Evolutionary conservation across 2,888 invertebrate species (phyloP).

Genomic region (Achlya flavicornis): DNA sequence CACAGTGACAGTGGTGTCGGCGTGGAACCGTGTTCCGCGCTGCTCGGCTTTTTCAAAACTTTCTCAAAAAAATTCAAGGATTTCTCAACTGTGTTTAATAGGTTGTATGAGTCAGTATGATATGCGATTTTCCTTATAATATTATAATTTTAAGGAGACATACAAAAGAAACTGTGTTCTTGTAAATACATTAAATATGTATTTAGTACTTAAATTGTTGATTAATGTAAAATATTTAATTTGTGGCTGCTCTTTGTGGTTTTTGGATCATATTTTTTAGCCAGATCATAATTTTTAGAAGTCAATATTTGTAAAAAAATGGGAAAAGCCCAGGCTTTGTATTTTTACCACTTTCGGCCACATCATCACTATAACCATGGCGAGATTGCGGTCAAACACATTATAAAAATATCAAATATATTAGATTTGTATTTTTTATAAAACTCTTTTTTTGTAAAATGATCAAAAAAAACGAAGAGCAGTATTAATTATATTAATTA

Average conservation of each 20-base stretch:
- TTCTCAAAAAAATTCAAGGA: not conserved
- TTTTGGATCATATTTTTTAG: not conserved
- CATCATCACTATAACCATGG: no score
- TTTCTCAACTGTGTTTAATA: not conserved
- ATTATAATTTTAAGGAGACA: not conserved
- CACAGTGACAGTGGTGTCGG: no score
- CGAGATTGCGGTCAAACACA: no score
- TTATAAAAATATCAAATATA: no score
- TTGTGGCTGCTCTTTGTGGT: not conserved
- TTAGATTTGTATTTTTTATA: no score
- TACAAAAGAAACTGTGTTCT: conserved; percentile 17
- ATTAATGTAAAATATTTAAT: not conserved
- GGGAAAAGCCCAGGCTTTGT: no score
- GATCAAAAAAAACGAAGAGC: not conserved
- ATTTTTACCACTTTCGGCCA: no score
- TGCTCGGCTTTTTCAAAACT: no score
- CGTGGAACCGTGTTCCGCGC: no score
- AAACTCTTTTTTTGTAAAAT: no score
- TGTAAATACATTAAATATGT: conserved; percentile 29
- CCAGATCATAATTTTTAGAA: not conserved
- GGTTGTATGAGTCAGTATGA: not conserved
- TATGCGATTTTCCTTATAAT: not conserved
- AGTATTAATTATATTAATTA: not conserved
- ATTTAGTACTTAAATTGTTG: conserved; percentile 12
- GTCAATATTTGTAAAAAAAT: no score